A percentile compares a stretch with the other conserved stretches of the same genome.
These are phyloP conservation scores for Eilema sororculum DNA, from an alignment of 2,888 invertebrate species.

Conservation along the genomic window DNA sequence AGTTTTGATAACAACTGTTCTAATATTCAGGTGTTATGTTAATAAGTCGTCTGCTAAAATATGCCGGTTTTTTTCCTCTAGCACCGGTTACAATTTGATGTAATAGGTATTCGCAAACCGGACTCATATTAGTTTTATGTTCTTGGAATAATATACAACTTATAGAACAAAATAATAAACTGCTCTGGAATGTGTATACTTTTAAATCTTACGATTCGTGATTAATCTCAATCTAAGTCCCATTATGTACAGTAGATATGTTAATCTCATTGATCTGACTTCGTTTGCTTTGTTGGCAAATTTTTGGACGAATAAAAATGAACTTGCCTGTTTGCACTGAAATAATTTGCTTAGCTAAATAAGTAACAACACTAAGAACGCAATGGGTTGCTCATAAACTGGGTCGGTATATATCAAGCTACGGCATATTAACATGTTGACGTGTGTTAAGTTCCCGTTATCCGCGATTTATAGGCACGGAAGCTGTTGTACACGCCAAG, in stretches of 20 bases:
- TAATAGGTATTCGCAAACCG: constrained; percentile 29
- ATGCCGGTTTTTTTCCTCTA: constrained; percentile 32
- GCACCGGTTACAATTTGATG: constrained; percentile 22
- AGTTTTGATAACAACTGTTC: constrained; percentile 29
- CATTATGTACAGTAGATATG: not conserved
- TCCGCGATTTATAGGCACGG: constrained; percentile 49
- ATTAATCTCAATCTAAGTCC: constrained; percentile 38
- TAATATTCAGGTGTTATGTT: constrained; percentile 40
- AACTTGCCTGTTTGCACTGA: constrained; percentile 14
- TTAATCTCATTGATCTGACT: not conserved
- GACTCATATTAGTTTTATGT: constrained; percentile 19
- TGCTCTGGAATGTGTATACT: constrained; percentile 2
- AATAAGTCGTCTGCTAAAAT: constrained; percentile 43
- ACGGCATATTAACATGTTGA: constrained; percentile 47
- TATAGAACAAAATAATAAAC: not conserved
- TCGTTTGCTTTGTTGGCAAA: constrained; percentile 8
- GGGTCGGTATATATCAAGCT: constrained; percentile 34
- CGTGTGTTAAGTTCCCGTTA: constrained; percentile 47
- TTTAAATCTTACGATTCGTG: constrained; percentile 31
- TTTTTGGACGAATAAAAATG: not conserved
- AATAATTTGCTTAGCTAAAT: constrained; percentile 22
- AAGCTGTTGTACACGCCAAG: constrained; percentile 41
- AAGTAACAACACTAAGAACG: not conserved
- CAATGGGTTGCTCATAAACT: constrained; percentile 30
- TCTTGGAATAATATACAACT: constrained; percentile 19